A percentile compares a stretch with the other conserved stretches of the same genome.
phyloP scores from a whole-genome alignment of 2,888 invertebrate species.

The Arge pagana region DNA sequence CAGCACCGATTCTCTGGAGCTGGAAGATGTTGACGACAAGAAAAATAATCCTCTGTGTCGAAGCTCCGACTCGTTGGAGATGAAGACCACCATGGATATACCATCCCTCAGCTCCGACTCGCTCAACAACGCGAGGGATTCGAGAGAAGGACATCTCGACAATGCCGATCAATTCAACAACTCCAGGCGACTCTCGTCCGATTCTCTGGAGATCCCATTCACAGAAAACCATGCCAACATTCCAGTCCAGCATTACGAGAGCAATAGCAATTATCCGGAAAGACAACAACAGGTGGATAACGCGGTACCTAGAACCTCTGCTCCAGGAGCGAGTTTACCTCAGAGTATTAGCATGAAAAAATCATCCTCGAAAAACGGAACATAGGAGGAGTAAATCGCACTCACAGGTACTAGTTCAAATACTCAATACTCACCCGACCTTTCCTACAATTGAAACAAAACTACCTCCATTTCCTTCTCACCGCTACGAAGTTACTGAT shows the following conservation, averaged over 20 bases:
- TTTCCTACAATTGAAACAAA: too few relatives aligned
- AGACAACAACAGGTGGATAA: conserved; percentile 30
- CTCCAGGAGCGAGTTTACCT: conserved; percentile 32
- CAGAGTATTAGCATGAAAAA: conserved; percentile 40
- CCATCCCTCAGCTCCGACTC: conserved; percentile 56
- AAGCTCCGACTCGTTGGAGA: conserved; percentile 72
- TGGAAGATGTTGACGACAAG: conserved; percentile 53
- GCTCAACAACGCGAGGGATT: conserved; percentile 50
- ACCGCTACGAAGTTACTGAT: too few relatives aligned
- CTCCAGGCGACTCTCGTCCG: conserved; percentile 52
- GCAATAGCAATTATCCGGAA: conserved; percentile 34
- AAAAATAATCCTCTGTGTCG: conserved; percentile 62
- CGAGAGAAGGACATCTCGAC: conserved; percentile 40
- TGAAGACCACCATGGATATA: conserved; percentile 60
- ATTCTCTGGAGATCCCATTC: conserved; percentile 51
- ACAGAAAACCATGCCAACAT: conserved; percentile 39
- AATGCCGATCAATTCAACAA: conserved; percentile 39
- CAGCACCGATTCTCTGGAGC: conserved; percentile 69
- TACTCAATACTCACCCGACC: too few relatives aligned
- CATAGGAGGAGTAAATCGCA: conserved; percentile 37
- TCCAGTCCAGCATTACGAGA: conserved; percentile 26
- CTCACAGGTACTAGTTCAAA: too few relatives aligned
- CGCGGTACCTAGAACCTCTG: conserved; percentile 35
- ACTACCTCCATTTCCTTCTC: too few relatives aligned
- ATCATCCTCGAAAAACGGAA: conserved; percentile 39